Evolutionary conservation across 1,140 invertebrate genomes (phyloP).

Genomic region (Uloborus diversus): DNA sequence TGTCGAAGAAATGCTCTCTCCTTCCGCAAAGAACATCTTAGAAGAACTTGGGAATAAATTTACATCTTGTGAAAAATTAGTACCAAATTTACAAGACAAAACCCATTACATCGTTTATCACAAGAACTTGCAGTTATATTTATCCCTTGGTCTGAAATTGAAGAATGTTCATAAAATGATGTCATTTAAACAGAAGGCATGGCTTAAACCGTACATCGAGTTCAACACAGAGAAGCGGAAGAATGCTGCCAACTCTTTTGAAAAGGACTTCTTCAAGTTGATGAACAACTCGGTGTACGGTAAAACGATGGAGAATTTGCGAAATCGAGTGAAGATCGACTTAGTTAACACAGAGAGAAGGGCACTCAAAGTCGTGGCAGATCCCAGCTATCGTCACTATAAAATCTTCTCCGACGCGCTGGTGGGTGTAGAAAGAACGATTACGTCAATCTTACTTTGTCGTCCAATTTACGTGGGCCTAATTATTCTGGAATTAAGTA

Average conservation of each 20-base stretch:
- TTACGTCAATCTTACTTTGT: not conserved
- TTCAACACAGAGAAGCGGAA: conserved; percentile 63
- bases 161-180: conserved; percentile 58
- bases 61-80: conserved; percentile 15
- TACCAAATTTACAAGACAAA: conserved; percentile 39
- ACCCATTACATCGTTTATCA: conserved; percentile 69
- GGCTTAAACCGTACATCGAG: conserved; percentile 50
- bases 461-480: not conserved
- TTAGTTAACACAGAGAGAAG: not conserved
- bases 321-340: not conserved
- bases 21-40: not conserved
- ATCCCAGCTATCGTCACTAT: not conserved
- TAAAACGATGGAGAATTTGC: conserved; percentile 6
- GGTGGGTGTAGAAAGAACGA: not conserved
- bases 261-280: conserved; percentile 47
- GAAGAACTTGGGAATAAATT: not conserved
- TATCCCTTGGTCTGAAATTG: conserved; percentile 63
- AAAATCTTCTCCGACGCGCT: not conserved
- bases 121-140: conserved; percentile 67
- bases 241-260: conserved; percentile 59
- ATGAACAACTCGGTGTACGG: conserved; percentile 16
- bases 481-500: not conserved
- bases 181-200: conserved; percentile 48
- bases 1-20: not conserved
- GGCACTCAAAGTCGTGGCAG: not conserved